Evolutionary conservation across 2,888 invertebrate species (phyloP), one percentile per base, ranked within the genome.

Genomic region (Helleia helle): DNA sequence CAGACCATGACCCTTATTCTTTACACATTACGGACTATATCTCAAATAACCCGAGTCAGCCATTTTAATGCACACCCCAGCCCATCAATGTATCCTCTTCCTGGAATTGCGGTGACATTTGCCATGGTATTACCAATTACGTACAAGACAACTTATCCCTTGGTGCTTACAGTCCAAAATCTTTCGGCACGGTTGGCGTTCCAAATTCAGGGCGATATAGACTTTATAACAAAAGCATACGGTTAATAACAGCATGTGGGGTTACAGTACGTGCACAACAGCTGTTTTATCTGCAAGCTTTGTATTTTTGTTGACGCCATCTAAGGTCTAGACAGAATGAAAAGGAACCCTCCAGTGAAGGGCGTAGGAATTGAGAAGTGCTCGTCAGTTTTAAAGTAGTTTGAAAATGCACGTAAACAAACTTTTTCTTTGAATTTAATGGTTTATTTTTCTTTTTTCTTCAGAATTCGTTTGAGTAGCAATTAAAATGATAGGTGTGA

Each of bases 251-350:
- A 1, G 15, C 12, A 7, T 41, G 12, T 22, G 9, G 1, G 9
- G 1, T 18, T 54, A 1, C 22, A 5, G 9, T 50, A 70, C 73
- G 75, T 75, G 75, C 61, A 58, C 60, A 73, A 76, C 72, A 74
- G 71, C 70, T 72, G 73, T 75, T 72, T 65, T 64, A 67, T 69
- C 65, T 66, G 64, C 49, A 46, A 49, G 43, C 59, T 70, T 75
- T 74, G 71, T 74, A 69, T 66, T 70, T 66, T 61, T 55, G 59
- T 51, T 52, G 64, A 57, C 60, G 56, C 54, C 59, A 60, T 62
- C 57, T 40, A 22, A 15, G 17, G 44, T 40, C 36, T 44, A 58
- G 51, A 52, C 47, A 47, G 28, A 27, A 43, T 44, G 47, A 40
- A 44, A 41, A 40, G 42, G n/a, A n/a, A n/a, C 48, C 40, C 48